Evolutionary conservation across 2,888 invertebrate species (phyloP), one percentile per base, ranked within the genome.

Genomic region (Heteromyza rotundicornis): DNA sequence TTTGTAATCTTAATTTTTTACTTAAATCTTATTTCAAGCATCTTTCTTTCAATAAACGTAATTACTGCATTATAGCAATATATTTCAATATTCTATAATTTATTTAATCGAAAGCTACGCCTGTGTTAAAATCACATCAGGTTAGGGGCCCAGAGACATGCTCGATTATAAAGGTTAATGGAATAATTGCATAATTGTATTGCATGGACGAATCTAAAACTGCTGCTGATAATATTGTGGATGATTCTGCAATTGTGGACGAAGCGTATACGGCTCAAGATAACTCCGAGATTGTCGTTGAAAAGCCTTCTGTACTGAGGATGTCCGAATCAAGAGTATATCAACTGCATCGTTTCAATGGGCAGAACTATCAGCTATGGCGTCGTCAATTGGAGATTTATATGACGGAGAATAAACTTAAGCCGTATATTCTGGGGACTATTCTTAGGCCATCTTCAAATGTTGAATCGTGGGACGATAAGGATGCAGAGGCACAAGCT

Each of bases 401-500:
- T 22, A 58, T 62, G 59, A 57, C 47, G 1, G 57, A 64, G 32
- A 59, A 64, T 19, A 62, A 62, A 24, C 23, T 63, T 2, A 65
- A 65, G 36, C 24, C 59, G 2, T 65, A 63, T 49, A 57, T 63
- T 54, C 16, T 60, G 23, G 62, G 59, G 17, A 58, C 57, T 12
- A 12, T 16, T 1, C 8, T 0, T 14, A 32, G 62, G 22, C 22
- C 59, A 22, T 27, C 12, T 1, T 22, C 50, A 1, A 64, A 66
- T 36, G 22, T 44, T 2, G 19, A 35, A 16, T 2, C 27, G 1
- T 64, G 64, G 62, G 64, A 66, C 14, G 60, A 64, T 7, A 66
- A 66, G 32, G 64, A 60, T 17, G 64, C 56, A 47, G 64, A 64
- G 36, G 62, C 65, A 7, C 63, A 66, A 35, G 59, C 66, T 2